These are phyloP conservation scores for Zenarchopterus dispar DNA, from an alignment of 2,797 vertebrate genomes.

Conservation along the genomic window DNA sequence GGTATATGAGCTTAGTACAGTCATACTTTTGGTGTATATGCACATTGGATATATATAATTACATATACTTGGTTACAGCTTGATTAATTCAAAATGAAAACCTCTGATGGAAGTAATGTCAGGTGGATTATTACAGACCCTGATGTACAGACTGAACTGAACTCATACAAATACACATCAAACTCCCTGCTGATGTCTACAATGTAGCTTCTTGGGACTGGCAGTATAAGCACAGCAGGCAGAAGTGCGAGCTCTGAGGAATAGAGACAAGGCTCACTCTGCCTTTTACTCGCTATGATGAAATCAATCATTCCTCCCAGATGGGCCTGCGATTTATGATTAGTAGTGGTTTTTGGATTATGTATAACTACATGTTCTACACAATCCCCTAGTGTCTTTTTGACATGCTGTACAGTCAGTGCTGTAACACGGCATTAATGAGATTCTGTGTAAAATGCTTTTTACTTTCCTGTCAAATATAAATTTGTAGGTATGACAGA, in stretches of 20 bases:
- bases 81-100: constrained; percentile 69
- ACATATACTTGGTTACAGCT: constrained; percentile 43
- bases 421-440: constrained; percentile 39
- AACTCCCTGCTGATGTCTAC: constrained; percentile 34
- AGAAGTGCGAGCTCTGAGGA: constrained; percentile 39
- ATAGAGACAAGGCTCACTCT: constrained; percentile 44
- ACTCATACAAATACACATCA: constrained; percentile 27
- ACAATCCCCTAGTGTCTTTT: constrained; percentile 38
- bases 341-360: constrained; percentile 43
- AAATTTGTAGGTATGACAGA: constrained; percentile 1
- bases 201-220: constrained; percentile 31
- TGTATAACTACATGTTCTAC: constrained; percentile 38
- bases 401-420: constrained; percentile 41
- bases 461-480: constrained; percentile 3
- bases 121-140: constrained; percentile 68
- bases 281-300: constrained; percentile 62
- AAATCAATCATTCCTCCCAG: constrained; percentile 70
- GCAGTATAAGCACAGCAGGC: constrained; percentile 51
- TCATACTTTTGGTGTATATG: constrained; percentile 22
- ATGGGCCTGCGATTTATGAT: constrained; percentile 68
- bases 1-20: constrained; percentile 7
- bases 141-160: constrained; percentile 48
- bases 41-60: neutral
- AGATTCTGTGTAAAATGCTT: constrained; percentile 12
- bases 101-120: constrained; percentile 67